Evolutionary conservation across 37 sponge, comb jelly and placozoan genomes (phyloP), one percentile per base, ranked within the genome.

Genomic region (Cladorhizidae sp.): DNA sequence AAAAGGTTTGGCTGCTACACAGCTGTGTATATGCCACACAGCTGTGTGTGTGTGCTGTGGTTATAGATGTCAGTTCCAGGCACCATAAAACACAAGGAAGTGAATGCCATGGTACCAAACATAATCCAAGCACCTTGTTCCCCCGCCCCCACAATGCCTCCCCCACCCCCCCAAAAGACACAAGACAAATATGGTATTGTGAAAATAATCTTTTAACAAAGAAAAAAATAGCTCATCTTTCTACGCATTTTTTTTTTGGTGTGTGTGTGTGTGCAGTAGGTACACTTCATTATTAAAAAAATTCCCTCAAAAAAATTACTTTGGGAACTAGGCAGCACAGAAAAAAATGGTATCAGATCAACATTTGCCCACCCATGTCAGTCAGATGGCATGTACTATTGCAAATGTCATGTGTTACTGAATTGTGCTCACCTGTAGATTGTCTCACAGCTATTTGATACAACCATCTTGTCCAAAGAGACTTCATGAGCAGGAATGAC

Each of bases 341-440:
- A n/a, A n/a, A n/a, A n/a, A n/a, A n/a, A n/a, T n/a, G n/a, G n/a
- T n/a, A n/a, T n/a, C n/a, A n/a, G n/a, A n/a, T n/a, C n/a, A n/a
- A n/a, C 15, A 52, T 18, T 52, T 52, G 15, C 54, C 54, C 54
- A 57, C 41, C 20, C 59, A 56, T 3, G 58, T 51, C 7, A 37
- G 36, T 29, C 21, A 56, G 15, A 6, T 74, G 45, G n/a, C 33
- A 55, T 56, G 41, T 36, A 14, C 41, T 15, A 15, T 12, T 40
- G 18, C 57, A 20, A 55, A 74, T 29, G 14, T 52, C 21, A 21
- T 71, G 43, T 54, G 7, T 22, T 61, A 25, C 50, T 40, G 28
- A n/a, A n/a, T 7, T 67, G 25, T 40, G 17, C 84, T 40, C 36
- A 84, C 85, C 85, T 76, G 57, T 84, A 84, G 20, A 84, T 70